These are phyloP conservation scores for Strigops habroptila DNA, from an alignment of 2,113 vertebrate genomes.

Conservation along the genomic window DNA sequence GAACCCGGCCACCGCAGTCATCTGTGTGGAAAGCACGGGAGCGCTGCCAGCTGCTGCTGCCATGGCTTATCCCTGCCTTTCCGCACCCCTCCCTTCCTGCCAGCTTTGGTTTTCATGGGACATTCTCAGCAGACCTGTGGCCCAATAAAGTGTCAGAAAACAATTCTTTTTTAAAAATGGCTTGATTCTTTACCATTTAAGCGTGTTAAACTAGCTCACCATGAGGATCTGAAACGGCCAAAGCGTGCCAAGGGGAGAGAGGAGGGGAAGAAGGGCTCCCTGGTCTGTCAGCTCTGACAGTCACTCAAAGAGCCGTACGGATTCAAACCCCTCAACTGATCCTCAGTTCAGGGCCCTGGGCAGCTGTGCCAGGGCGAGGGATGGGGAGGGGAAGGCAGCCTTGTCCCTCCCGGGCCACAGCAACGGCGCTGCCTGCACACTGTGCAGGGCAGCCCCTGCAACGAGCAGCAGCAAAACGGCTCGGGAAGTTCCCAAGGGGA, in stretches of 20 bases:
- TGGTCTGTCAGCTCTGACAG: background rate
- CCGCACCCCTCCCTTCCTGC: background rate
- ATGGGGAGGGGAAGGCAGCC: background rate
- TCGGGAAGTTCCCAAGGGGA: accelerated
- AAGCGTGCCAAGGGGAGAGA: too few species aligned
- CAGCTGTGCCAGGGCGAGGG: background rate
- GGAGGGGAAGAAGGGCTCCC: background rate
- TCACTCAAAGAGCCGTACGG: background rate
- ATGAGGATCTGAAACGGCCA: background rate
- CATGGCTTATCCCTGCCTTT: background rate
- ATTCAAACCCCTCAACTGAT: too few species aligned
- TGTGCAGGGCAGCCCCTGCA: background rate
- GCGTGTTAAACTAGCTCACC: background rate
- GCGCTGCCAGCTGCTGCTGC: background rate
- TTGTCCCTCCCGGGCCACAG: background rate
- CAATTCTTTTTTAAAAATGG: accelerated
- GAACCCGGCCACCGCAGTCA: accelerated
- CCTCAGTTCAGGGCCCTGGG: background rate
- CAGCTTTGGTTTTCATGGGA: background rate
- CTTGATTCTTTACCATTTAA: background rate
- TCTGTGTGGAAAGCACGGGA: background rate
- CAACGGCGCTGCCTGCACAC: accelerated
- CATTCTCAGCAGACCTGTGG: background rate
- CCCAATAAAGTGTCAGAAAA: background rate
- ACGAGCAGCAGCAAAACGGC: background rate